phyloP scores from a whole-genome alignment of 1,140 invertebrate species.

The Aphelenchoides besseyi region DNA sequence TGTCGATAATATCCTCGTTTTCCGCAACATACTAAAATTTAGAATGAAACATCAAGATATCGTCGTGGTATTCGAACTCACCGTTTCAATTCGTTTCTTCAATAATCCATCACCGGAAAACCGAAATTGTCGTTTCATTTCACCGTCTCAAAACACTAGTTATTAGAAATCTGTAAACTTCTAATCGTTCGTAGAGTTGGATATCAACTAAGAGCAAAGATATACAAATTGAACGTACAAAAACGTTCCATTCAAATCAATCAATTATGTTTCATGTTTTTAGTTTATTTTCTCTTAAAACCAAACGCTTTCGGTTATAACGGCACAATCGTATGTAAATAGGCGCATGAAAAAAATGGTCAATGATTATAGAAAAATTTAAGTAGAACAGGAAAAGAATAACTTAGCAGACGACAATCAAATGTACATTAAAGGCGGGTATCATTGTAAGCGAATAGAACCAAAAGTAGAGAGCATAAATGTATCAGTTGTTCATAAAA shows the following conservation, averaged over 20 bases:
- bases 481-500: constrained; percentile 26
- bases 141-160: not conserved
- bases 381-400: not conserved
- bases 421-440: not conserved
- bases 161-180: not conserved
- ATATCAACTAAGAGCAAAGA: too few species aligned
- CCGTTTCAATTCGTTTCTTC: not conserved
- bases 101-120: not conserved
- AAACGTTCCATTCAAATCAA: too few species aligned
- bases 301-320: not conserved
- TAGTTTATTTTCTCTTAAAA: not conserved
- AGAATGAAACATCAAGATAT: not conserved
- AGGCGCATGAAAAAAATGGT: not conserved
- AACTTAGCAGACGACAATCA: constrained; percentile 1
- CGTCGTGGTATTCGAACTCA: not conserved
- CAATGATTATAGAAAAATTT: not conserved
- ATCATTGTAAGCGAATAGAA: not conserved
- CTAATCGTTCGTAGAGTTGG: too few species aligned
- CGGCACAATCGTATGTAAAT: not conserved
- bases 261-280: too few species aligned
- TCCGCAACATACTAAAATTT: not conserved
- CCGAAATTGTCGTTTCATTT: not conserved
- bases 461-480: not conserved
- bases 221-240: too few species aligned
- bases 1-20: constrained; percentile 2